Base-by-base conservation (phyloP, 30 jellyfish, hydroid and myxozoan genomes). In the Aurelia aurita region DNA sequence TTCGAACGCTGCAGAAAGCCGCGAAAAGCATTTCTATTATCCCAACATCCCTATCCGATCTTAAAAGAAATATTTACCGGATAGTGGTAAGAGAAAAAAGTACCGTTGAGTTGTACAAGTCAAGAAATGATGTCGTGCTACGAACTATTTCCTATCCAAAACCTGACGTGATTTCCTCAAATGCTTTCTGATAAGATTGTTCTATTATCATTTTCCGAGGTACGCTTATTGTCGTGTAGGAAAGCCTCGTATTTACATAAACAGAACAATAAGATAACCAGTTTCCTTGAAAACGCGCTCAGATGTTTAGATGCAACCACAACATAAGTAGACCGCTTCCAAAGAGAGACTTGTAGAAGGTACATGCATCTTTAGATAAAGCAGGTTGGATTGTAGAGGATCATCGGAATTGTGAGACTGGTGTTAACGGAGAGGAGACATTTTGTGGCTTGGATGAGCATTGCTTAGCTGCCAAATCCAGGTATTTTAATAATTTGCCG, bases 161-260 rank as follows among this genome's bases (percentile, higher is more conserved):
- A 83, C 46, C 73, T 69, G 34, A 69, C 93, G 93, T 83, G 93
- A 83, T 83, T 83, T 83, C 93, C 93, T 83, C 5, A 44, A 82
- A 49, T 82, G 83, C 83, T 57, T 4, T 9, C 29, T 11, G 80
- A 81, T 67, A 59, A 12, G 91, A 51, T 81, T 47, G 57, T 51
- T 51, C 61, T 22, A 45, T 62, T 26, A 51, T 44, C 74, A 79
- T 64, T 63, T 79, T 79, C 82, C 82, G 85, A 66, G 82, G 63
- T 51, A 45, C 81, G 53, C 31, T 64, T 70, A 58, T 70, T 83
- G 93, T 69, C 66, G 63, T 39, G 59, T n/a, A 28, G 88, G 88
- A 44, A 54, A 61, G 88, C 88, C n/a, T 19, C 18, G 69, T 8
- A 31, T 35, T 71, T 71, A 31, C 67, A 44, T 71, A 46, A 71